Conservation (phyloP, 1,140 invertebrate species). For the Trichoplusia ni region DNA sequence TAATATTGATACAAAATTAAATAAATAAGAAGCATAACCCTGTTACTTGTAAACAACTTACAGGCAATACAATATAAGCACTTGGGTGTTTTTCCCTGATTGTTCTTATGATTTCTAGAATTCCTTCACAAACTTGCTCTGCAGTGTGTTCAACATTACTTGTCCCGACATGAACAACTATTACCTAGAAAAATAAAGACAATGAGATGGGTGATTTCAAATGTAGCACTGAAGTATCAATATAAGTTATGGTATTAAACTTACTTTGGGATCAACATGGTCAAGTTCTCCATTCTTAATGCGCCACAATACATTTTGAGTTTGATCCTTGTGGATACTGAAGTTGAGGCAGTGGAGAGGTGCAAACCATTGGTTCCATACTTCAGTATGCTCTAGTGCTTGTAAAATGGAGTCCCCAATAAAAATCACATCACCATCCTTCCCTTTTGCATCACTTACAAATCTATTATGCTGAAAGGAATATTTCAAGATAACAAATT, state of each 20-base stretch:
- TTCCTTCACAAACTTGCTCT: slow-evolving; percentile 90
- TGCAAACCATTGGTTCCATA: slow-evolving; percentile 93
- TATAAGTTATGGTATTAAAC: background rate
- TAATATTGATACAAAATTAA: background rate
- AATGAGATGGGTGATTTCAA: slow-evolving; percentile 19
- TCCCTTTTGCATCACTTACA: slow-evolving; percentile 89
- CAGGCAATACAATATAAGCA: slow-evolving; percentile 90
- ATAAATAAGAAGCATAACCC: too few relatives aligned
- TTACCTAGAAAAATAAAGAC: slow-evolving; percentile 83
- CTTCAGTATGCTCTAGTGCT: slow-evolving; percentile 88
- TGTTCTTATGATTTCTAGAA: slow-evolving; percentile 88
- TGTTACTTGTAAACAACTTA: slow-evolving; percentile 84
- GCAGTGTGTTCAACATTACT: slow-evolving; percentile 91
- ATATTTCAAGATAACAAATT: slow-evolving; percentile 13
- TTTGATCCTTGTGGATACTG: slow-evolving; percentile 93
- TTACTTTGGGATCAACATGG: slow-evolving; percentile 92
- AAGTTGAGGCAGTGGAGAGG: slow-evolving; percentile 95
- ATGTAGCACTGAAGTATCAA: too few relatives aligned
- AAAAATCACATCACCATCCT: slow-evolving; percentile 95
- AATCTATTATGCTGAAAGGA: slow-evolving; percentile 89
- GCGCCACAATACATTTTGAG: slow-evolving; percentile 94
- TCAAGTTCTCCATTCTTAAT: slow-evolving; percentile 94
- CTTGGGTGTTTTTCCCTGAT: slow-evolving; percentile 89
- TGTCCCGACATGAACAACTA: slow-evolving; percentile 93
- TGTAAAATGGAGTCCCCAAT: slow-evolving; percentile 93